Base-by-base conservation (phyloP, 2,888 invertebrate genomes). In the Melolontha melolontha region DNA sequence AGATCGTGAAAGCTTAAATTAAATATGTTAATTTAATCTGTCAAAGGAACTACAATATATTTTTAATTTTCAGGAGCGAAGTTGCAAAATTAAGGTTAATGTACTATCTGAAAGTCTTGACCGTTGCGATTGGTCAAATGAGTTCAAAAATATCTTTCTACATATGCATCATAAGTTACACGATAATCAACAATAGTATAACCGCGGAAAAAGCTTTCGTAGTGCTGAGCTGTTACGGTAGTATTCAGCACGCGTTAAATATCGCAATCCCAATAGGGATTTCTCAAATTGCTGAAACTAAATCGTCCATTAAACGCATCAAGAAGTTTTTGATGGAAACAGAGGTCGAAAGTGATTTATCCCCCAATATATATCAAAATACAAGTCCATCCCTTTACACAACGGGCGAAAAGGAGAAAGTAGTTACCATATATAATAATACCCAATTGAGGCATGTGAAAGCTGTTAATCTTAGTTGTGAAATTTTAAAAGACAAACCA, bases 211-310 rank as follows among this genome's bases (percentile, higher is more conserved):
- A 88, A 79, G 93, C 95, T 11, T 96, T 95, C 83, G 93, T 96
- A 68, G 88, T 95, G 55, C 91, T 94, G n/a, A 92, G 95, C 7
- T 92, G 95, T 80, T 96, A 94, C 84, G 95, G 94, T 77, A 91
- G 94, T 65, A 84, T 97, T 67, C 87, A 94, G 39, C 90, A 92
- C 75, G 91, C 93, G 8, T 92, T 96, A 90, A 94, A 94, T 0
- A 91, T 95, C 8, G 93, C 93, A 83, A 93, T 97, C 75, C 96
- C 97, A 0, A 91, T 92, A 84, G 92, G 91, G 52, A 90, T 95
- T 73, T 90, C 92, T 1, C 90, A 92, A 84, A 86, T 91, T 50
- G 92, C 94, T 0, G 95, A 96, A 84, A 89, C 91, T 0, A 83
- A 87, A 27, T 92, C 95, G 52, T 91, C 93, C 2, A 87, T 93